phyloP scores from a whole-genome alignment of 2,888 invertebrate species.

The Timandra comae region DNA sequence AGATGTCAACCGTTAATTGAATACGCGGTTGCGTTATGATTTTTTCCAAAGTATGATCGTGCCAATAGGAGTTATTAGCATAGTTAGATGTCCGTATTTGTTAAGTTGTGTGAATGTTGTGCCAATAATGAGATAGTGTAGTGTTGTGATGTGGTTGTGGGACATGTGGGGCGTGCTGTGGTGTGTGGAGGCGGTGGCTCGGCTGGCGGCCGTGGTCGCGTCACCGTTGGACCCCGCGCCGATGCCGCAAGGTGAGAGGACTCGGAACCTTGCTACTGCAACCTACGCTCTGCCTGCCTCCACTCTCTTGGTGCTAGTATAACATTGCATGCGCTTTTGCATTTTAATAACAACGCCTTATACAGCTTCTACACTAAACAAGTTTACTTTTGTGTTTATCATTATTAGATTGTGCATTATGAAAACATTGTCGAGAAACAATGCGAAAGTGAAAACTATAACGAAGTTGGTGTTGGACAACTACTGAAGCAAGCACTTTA shows the following conservation, averaged over 20 bases:
- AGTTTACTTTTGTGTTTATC: slow-evolving; percentile 4
- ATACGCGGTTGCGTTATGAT: slow-evolving; percentile 52
- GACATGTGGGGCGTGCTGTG: slow-evolving; percentile 73
- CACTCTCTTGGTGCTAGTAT: slow-evolving; percentile 18
- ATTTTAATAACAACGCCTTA: slow-evolving; percentile 16
- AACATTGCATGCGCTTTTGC: slow-evolving; percentile 42
- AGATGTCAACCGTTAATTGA: slow-evolving; percentile 36
- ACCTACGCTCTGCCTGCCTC: slow-evolving; percentile 41
- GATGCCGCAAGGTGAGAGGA: slow-evolving; percentile 66
- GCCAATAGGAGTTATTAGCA: slow-evolving; percentile 68
- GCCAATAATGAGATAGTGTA: slow-evolving; percentile 76
- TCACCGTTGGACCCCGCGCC: slow-evolving; percentile 64
- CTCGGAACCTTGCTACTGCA: slow-evolving; percentile 45
- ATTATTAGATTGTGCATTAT: too few species aligned
- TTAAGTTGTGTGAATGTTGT: slow-evolving; percentile 74
- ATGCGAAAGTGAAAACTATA: too few species aligned
- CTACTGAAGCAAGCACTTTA: too few species aligned
- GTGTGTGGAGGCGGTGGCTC: slow-evolving; percentile 58
- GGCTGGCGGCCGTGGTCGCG: slow-evolving; percentile 52
- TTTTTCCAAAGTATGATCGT: slow-evolving; percentile 71
- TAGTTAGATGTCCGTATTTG: slow-evolving; percentile 71
- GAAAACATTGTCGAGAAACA: too few species aligned
- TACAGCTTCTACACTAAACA: slow-evolving; percentile 8
- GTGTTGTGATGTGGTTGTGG: slow-evolving; percentile 76
- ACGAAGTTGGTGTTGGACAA: too few species aligned